phyloP scores from a whole-genome alignment of 2,888 invertebrate species.

The Brachyptera putata region DNA sequence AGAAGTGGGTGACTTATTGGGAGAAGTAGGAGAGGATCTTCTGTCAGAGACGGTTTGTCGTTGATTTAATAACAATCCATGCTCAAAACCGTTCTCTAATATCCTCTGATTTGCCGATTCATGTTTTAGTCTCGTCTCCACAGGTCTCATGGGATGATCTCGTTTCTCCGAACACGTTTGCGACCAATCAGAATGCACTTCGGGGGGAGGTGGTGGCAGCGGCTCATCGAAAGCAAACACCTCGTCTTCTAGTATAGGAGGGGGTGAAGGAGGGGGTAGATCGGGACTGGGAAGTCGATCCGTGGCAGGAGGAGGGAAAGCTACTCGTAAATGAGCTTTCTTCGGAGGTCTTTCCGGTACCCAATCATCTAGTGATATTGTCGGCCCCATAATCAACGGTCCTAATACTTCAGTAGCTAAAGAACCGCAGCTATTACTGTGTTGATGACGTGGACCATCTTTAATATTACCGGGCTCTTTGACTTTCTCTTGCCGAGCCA shows the following conservation, averaged over 20 bases:
- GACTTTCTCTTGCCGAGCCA: constrained; percentile 24
- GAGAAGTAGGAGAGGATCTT: neutral
- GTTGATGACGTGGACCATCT: constrained; percentile 48
- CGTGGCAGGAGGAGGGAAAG: constrained; percentile 42
- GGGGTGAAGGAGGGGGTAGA: constrained; percentile 59
- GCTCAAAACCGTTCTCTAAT: neutral
- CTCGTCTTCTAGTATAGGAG: constrained; percentile 56
- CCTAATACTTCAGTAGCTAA: constrained; percentile 55
- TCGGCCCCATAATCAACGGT: constrained; percentile 58
- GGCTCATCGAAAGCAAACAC: constrained; percentile 59
- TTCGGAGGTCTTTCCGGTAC: constrained; percentile 74
- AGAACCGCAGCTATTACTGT: constrained; percentile 54
- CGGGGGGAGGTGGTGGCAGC: constrained; percentile 60
- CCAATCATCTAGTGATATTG: constrained; percentile 63
- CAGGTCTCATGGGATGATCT: neutral
- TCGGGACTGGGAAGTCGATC: constrained; percentile 57
- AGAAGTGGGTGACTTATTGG: neutral
- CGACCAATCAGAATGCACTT: constrained; percentile 34
- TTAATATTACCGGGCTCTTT: constrained; percentile 35
- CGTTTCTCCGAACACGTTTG: neutral
- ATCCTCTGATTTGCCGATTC: neutral
- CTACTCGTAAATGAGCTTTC: constrained; percentile 60
- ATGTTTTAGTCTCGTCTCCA: neutral
- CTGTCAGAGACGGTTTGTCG: neutral
- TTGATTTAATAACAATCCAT: neutral